Evolutionary conservation across 2,113 vertebrate genomes (phyloP).

Genomic region (Empidonax alnorum): DNA sequence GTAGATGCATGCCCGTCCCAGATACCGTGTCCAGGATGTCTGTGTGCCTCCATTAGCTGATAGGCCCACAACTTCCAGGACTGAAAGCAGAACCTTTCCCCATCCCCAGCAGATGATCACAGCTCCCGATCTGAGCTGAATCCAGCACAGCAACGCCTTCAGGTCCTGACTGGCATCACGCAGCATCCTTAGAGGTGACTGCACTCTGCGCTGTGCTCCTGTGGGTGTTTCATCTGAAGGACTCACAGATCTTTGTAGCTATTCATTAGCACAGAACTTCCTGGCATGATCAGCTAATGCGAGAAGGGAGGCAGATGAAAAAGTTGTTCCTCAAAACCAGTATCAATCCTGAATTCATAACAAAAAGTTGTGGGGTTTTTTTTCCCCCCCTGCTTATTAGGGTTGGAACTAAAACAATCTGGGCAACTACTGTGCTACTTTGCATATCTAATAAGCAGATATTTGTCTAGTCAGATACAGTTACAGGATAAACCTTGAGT

Average conservation of each 20-base stretch:
- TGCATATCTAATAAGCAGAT: not conserved
- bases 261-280: slow-evolving; percentile 27
- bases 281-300: slow-evolving; percentile 17
- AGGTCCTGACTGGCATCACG: not conserved
- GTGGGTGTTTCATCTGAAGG: not conserved
- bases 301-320: slow-evolving; percentile 9
- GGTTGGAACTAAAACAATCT: slow-evolving; percentile 6
- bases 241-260: not conserved
- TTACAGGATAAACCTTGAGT: not conserved
- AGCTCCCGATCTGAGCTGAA: not conserved
- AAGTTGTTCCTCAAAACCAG: not conserved
- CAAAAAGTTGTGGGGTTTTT: not conserved
- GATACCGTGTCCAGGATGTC: fast-evolving
- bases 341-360: not conserved
- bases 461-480: not conserved
- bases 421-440: not conserved
- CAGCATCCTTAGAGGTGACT: not conserved
- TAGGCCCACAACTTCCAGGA: not conserved
- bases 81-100: not conserved
- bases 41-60: fast-evolving
- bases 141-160: not conserved
- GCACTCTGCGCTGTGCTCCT: not conserved
- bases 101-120: not conserved
- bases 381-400: not conserved
- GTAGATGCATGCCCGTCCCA: not conserved